These are phyloP conservation scores for Anoplopoma fimbria DNA, from an alignment of 2,113 vertebrate genomes.

Conservation along the genomic window DNA sequence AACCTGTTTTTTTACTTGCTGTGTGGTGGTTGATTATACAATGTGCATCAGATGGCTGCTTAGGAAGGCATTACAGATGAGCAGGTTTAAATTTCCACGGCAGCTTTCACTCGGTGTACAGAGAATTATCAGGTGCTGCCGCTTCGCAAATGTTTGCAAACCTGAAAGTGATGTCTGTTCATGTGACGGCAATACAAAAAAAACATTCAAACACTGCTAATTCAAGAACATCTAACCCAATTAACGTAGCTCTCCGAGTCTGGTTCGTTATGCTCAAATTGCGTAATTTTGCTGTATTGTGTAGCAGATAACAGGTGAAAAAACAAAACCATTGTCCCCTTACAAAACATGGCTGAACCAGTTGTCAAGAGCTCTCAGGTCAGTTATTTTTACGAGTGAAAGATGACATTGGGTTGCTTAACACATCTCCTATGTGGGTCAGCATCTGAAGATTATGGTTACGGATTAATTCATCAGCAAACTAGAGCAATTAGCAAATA, in stretches of 20 bases:
- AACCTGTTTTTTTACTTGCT: slow-evolving; percentile 32
- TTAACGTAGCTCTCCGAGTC: neutral
- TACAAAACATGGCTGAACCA: slow-evolving; percentile 21
- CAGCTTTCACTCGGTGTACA: neutral
- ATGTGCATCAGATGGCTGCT: neutral
- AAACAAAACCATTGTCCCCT: neutral
- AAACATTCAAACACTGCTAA: neutral
- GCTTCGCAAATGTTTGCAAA: slow-evolving; percentile 21
- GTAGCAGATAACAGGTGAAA: neutral
- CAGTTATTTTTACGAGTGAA: slow-evolving; percentile 7
- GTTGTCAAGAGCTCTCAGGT: slow-evolving; percentile 3
- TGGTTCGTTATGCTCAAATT: neutral
- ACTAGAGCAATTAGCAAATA: neutral
- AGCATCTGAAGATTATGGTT: neutral
- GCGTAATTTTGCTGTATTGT: neutral
- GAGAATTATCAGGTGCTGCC: neutral
- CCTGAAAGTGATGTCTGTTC: slow-evolving; percentile 1
- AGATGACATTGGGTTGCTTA: neutral
- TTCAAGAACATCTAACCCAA: neutral
- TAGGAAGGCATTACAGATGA: neutral
- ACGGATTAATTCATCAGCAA: slow-evolving; percentile 1
- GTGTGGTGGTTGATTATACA: slow-evolving; percentile 14
- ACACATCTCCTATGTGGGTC: slow-evolving; percentile 6
- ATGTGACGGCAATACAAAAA: neutral
- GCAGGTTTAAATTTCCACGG: neutral